Evolutionary conservation across 2,888 invertebrate species (phyloP).

Genomic region (Drosophila flavopinicola): DNA sequence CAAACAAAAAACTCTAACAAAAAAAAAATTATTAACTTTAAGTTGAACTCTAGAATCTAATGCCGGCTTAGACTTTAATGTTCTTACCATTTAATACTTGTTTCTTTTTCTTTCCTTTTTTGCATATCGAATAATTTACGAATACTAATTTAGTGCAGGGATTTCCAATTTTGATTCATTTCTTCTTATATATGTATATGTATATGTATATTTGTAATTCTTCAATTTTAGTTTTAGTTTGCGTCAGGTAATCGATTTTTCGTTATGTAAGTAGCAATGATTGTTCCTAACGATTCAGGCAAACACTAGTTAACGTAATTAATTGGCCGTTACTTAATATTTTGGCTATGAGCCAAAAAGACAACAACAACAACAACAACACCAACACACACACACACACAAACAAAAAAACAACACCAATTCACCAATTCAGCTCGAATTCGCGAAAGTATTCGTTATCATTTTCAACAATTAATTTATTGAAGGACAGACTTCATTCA

Average conservation of each 20-base stretch:
- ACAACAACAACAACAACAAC: constrained; percentile 6
- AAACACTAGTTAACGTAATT: constrained; percentile 67
- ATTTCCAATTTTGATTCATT: constrained; percentile 8
- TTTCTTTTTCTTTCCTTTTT: not conserved
- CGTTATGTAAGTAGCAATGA: constrained; percentile 68
- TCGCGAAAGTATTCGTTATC: constrained; percentile 48
- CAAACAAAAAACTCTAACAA: constrained; percentile 31
- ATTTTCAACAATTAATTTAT: constrained; percentile 62
- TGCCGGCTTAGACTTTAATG: constrained; percentile 78
- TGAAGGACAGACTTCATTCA: constrained; percentile 36
- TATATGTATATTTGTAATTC: constrained; percentile 5
- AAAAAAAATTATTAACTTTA: constrained; percentile 31
- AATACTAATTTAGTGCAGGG: constrained; percentile 30
- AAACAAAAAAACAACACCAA: constrained; percentile 23
- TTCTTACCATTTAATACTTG: constrained; percentile 21
- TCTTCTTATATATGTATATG: too few species aligned
- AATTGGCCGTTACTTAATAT: constrained; percentile 77
- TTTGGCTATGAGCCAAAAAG: constrained; percentile 31
- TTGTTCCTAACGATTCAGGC: constrained; percentile 77
- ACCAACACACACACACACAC: constrained; percentile 4
- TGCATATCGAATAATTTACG: constrained; percentile 47
- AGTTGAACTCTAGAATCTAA: constrained; percentile 72
- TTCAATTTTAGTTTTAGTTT: constrained; percentile 32
- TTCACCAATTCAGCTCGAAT: constrained; percentile 42
- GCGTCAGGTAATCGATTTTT: constrained; percentile 43